phyloP scores from a whole-genome alignment of 2,797 vertebrate genomes.

The Sparidentex hasta region DNA sequence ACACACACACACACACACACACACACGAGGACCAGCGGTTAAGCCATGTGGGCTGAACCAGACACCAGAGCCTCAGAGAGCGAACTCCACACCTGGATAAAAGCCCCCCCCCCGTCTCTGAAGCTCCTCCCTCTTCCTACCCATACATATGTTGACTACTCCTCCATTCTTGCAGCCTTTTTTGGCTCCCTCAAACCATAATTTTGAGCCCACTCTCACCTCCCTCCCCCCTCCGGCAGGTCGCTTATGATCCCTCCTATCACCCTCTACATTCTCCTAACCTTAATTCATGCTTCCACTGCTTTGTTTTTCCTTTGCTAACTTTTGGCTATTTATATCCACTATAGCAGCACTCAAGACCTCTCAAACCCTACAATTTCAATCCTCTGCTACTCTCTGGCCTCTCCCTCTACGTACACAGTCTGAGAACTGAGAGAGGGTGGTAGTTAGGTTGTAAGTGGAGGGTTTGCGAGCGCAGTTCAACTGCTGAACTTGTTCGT shows the following conservation, averaged over 20 bases:
- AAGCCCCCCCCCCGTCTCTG: slow-evolving; percentile 54
- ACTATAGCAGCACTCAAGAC: slow-evolving; percentile 30
- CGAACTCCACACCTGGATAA: slow-evolving; percentile 76
- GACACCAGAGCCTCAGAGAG: slow-evolving; percentile 50
- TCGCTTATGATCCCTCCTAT: background rate
- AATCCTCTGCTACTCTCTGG: slow-evolving; percentile 17
- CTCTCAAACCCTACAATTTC: slow-evolving; percentile 65
- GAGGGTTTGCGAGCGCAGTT: slow-evolving; percentile 53
- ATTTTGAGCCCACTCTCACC: slow-evolving; percentile 4
- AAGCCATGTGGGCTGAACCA: slow-evolving; percentile 65
- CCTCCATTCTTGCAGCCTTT: slow-evolving; percentile 5
- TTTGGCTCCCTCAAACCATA: slow-evolving; percentile 1
- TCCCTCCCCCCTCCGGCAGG: slow-evolving; percentile 18
- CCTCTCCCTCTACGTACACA: slow-evolving; percentile 56
- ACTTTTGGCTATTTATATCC: slow-evolving; percentile 52
- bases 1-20: slow-evolving; percentile 49
- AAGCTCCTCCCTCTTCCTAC: slow-evolving; percentile 29
- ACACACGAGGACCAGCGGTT: slow-evolving; percentile 35
- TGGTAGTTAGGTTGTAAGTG: slow-evolving; percentile 73
- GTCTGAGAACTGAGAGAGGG: slow-evolving; percentile 56
- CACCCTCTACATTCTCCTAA: slow-evolving; percentile 1
- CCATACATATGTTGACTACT: slow-evolving; percentile 11
- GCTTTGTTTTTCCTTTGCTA: slow-evolving; percentile 25
- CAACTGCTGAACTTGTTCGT: slow-evolving; percentile 61
- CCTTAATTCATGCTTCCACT: slow-evolving; percentile 5